A percentile compares a stretch with the other conserved stretches of the same genome.
Evolutionary conservation across 2,113 vertebrate species (phyloP).

Genomic region (Leptodactylus fuscus): DNA sequence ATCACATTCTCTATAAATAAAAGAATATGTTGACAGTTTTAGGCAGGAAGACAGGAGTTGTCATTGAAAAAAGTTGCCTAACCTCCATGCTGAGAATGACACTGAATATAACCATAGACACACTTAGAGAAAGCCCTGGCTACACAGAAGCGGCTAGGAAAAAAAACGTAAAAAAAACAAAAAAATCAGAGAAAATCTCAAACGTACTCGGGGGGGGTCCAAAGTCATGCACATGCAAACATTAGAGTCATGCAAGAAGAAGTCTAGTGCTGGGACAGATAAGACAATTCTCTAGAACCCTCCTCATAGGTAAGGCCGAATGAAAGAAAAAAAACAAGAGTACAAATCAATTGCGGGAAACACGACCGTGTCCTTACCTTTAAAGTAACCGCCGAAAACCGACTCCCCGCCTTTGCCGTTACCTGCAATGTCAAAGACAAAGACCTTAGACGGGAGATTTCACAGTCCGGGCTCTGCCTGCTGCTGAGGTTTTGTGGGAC

Average conservation of each 20-base stretch:
- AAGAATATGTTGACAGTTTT: constrained; percentile 99
- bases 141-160: constrained; percentile 70
- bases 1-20: constrained; percentile 99
- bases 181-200: no score
- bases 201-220: no score
- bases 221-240: constrained; percentile 83
- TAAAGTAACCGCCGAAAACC: constrained; percentile 97
- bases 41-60: constrained; percentile 98
- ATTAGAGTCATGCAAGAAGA: constrained; percentile 84
- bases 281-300: not conserved
- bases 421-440: constrained; percentile 73
- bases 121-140: constrained; percentile 12
- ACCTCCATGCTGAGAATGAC: constrained; percentile 95
- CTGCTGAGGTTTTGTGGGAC: no score
- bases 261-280: constrained; percentile 74
- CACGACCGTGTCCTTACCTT: constrained; percentile 84
- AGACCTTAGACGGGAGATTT: no score
- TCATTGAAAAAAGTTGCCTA: constrained; percentile 94
- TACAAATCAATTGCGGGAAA: constrained; percentile 57
- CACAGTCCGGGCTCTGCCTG: no score
- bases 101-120: constrained; percentile 64
- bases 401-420: constrained; percentile 98
- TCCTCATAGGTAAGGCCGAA: not conserved
- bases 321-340: not conserved
- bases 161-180: constrained; percentile 71